Evolutionary conservation across 2,797 vertebrate genomes (phyloP), one percentile per base, ranked within the genome.

Genomic region (Myripristis murdjan): DNA sequence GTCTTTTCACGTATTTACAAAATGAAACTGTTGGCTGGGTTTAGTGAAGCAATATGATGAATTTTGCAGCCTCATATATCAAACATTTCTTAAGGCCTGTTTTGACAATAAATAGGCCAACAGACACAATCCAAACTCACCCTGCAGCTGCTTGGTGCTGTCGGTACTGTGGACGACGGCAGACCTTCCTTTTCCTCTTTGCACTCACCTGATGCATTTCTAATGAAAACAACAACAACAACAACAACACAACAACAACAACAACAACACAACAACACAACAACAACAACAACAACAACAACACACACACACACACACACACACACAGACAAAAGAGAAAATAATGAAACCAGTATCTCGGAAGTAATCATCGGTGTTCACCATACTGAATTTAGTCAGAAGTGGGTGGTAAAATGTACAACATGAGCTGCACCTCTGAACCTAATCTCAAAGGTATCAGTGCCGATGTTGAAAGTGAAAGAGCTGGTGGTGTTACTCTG

Each of bases 201-300:
- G 47, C 26, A 18, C 11, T 71, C 62, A 86, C 77, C 75, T 95
- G 93, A 3, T 0, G 44, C 93, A 93, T 94, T 10, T 80, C 94
- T 94, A n/a, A 15, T 7, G 11, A 63, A n/a, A n/a, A n/a, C n/a
- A n/a, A n/a, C n/a, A n/a, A n/a, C n/a, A n/a, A n/a, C n/a, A n/a
- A n/a, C n/a, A n/a, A n/a, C n/a, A n/a, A n/a, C n/a, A n/a, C n/a
- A n/a, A n/a, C n/a, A n/a, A n/a, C n/a, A n/a, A n/a, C n/a, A n/a
- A n/a, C n/a, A n/a, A n/a, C n/a, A n/a, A n/a, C n/a, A n/a, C n/a
- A n/a, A n/a, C n/a, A n/a, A n/a, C n/a, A n/a, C n/a, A n/a, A n/a
- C n/a, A n/a, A n/a, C n/a, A n/a, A n/a, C n/a, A n/a, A n/a, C n/a
- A n/a, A n/a, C n/a, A n/a, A n/a, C n/a, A n/a, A n/a, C n/a, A n/a